Evolutionary conservation across 2,113 vertebrate species (phyloP), one percentile per base, ranked within the genome.

Genomic region (Siniperca knerii): DNA sequence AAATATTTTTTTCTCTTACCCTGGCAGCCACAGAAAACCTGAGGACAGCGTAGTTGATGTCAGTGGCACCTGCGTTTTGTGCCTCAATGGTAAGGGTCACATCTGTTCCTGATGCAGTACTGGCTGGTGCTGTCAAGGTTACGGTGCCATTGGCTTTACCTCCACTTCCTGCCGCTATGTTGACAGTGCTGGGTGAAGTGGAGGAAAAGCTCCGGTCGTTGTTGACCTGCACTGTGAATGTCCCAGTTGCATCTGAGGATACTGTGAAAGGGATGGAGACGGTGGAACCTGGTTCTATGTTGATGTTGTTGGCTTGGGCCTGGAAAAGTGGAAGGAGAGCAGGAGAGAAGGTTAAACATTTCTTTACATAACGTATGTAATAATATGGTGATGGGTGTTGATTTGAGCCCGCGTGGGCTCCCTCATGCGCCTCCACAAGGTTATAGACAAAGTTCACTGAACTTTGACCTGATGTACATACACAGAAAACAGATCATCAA

Each of bases 21-120:
- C 88, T 88, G 18, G 79, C n/a, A 35, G 15, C 6, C 42, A 96
- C 86, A 58, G 92, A 75, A 61, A 95, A 87, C 11, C 88, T 79
- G 11, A 94, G 77, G 1, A 96, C 88, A 11, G 69, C 84, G 4
- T 92, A 95, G 91, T 95, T 95, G 57, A 78, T 77, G 64, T 95
- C 94, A 0, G 68, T 48, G 6, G 29, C 70, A 2, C 57, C 76
- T 0, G 83, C 0, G 29, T 89, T 78, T 46, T 92, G 37, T 2
- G 82, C 93, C 37, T 86, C 89, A 33, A 95, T 90, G 2, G 90
- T 95, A 6, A 96, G 58, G 2, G 94, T 93, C 61, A 95, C 83
- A 0, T 88, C 91, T 13, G 89, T 91, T 50, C 95, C 95, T 8
- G 90, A 90, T 12, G 60, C 16, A 11, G 93, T 89, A 20, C 6